Conservation (phyloP, 2,113 vertebrate species). For the Dascyllus trimaculatus region DNA sequence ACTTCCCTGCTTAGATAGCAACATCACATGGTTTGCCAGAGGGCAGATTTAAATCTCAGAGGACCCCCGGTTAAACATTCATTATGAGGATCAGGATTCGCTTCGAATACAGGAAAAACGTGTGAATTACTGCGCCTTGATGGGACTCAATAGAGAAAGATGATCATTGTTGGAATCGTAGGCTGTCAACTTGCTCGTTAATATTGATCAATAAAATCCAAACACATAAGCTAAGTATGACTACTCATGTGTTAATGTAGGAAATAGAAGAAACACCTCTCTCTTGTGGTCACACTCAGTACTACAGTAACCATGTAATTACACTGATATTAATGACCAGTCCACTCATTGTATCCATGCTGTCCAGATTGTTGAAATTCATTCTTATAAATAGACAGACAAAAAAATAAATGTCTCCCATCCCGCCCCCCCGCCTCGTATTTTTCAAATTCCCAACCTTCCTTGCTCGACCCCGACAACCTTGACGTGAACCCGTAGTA, state of each 20-base stretch:
- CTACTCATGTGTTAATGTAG: neutral
- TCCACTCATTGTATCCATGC: neutral
- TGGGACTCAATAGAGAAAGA: neutral
- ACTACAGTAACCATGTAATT: conserved; percentile 52
- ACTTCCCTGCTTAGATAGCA: conserved; percentile 8
- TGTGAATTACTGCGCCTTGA: neutral
- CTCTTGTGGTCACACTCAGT: conserved; percentile 58
- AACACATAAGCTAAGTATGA: neutral
- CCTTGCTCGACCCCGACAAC: neutral
- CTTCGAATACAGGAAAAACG: conserved; percentile 4
- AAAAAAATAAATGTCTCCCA: neutral
- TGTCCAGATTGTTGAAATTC: neutral
- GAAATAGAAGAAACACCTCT: conserved; percentile 54
- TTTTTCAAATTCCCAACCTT: no score
- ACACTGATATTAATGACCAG: neutral
- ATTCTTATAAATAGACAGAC: neutral
- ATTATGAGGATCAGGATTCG: conserved; percentile 2
- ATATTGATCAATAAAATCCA: neutral
- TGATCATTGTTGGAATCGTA: neutral
- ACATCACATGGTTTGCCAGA: conserved; percentile 27
- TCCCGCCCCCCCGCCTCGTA: no score
- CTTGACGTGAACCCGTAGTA: neutral
- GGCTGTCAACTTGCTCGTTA: neutral
- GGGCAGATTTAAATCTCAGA: conserved; percentile 37
- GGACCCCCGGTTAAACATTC: conserved; percentile 19